A percentile compares a stretch with the other conserved stretches of the same genome.
phyloP scores from a whole-genome alignment of 2,888 invertebrate genomes.

The Timandra comae region DNA sequence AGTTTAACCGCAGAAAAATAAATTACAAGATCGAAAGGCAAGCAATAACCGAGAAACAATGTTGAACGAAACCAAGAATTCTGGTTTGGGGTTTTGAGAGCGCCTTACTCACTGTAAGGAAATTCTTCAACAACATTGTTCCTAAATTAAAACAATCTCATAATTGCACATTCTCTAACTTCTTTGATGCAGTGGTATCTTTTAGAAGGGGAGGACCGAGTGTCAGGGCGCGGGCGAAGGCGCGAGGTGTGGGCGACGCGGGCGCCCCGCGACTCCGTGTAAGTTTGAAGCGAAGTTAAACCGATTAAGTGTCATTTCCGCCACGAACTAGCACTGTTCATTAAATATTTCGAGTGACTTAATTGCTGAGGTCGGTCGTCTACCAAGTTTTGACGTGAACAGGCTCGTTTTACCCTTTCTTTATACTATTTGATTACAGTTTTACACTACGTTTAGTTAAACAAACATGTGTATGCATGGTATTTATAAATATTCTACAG shows the following conservation, averaged over 20 bases:
- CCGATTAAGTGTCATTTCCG: conserved; percentile 75
- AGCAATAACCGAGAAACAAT: conserved; percentile 67
- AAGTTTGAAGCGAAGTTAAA: conserved; percentile 72
- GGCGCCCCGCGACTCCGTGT: conserved; percentile 42
- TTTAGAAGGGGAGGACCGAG: conserved; percentile 22
- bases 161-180: conserved; percentile 74
- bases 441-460: no score
- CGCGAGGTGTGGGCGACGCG: conserved; percentile 26
- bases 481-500: no score
- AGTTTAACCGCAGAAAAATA: conserved; percentile 36
- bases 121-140: conserved; percentile 74
- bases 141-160: conserved; percentile 76
- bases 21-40: conserved; percentile 43
- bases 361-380: conserved; percentile 63
- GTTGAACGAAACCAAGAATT: conserved; percentile 69
- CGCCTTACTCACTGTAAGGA: conserved; percentile 60
- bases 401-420: conserved; percentile 37
- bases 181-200: conserved; percentile 70
- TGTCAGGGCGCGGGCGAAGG: conserved; percentile 10
- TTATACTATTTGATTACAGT: no score
- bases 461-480: no score
- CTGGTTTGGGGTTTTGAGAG: conserved; percentile 60
- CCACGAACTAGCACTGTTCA: conserved; percentile 71
- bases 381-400: conserved; percentile 51
- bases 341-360: conserved; percentile 73